phyloP scores from a whole-genome alignment of 2,113 vertebrate species.

The Hyperopisus bebe region DNA sequence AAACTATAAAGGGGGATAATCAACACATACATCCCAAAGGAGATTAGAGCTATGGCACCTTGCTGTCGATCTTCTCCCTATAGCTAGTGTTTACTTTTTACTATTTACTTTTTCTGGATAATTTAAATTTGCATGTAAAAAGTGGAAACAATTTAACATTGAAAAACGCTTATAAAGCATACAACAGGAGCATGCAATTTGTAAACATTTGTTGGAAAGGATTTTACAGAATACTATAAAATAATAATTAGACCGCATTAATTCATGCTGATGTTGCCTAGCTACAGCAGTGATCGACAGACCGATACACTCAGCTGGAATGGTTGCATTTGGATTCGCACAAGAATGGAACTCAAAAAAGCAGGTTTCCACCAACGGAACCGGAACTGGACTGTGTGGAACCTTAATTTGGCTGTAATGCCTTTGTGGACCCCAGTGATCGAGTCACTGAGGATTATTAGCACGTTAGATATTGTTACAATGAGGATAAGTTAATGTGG shows the following conservation, averaged over 20 bases:
- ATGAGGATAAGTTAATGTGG: neutral
- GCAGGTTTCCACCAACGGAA: neutral
- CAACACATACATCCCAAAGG: neutral
- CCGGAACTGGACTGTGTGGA: neutral
- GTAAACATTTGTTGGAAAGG: neutral
- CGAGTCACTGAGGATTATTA: neutral
- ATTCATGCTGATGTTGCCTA: neutral
- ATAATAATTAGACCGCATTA: neutral
- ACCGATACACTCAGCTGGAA: neutral
- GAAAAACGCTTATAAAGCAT: neutral
- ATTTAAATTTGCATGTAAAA: neutral
- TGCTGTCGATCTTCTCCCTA: neutral
- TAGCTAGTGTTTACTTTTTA: neutral
- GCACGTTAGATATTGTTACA: neutral
- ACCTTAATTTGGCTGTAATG: neutral
- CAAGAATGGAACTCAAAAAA: neutral
- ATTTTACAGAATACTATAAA: neutral
- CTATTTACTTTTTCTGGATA: neutral
- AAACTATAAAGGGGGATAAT: neutral
- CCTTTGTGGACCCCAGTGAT: neutral
- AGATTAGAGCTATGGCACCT: neutral
- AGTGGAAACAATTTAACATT: neutral
- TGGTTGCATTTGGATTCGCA: neutral
- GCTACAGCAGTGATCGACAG: neutral
- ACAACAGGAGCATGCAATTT: neutral